A percentile compares a stretch with the other conserved stretches of the same genome.
These are phyloP conservation scores for Drosophila prolongata DNA, from an alignment of 2,888 invertebrate species.

Conservation along the genomic window DNA sequence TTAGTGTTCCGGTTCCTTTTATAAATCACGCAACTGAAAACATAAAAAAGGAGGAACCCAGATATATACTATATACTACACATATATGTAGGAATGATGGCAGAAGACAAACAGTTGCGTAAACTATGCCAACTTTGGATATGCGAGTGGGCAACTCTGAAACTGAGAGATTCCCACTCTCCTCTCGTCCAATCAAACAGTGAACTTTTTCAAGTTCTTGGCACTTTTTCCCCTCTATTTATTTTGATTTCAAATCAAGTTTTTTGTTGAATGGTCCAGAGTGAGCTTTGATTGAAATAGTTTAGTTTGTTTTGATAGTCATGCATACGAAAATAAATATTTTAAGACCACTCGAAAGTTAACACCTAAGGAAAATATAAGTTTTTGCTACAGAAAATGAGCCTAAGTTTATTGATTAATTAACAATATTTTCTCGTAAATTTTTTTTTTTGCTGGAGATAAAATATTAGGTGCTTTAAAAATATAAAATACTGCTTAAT, in stretches of 20 bases:
- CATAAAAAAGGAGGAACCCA: background rate
- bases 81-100: conserved; percentile 3
- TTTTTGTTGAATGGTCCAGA: conserved; percentile 37
- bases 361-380: conserved; percentile 10
- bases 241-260: conserved; percentile 33
- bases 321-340: conserved; percentile 33
- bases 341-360: conserved; percentile 16
- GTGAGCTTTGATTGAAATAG: conserved; percentile 57
- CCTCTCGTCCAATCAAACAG: conserved; percentile 37
- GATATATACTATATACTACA: background rate
- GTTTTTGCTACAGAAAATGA: background rate
- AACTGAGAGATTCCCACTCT: conserved; percentile 9
- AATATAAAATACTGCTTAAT: no score
- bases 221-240: conserved; percentile 42
- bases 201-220: conserved; percentile 37
- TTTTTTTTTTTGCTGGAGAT: no score
- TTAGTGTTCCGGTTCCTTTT: background rate
- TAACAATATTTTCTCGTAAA: no score
- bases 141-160: conserved; percentile 8
- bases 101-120: conserved; percentile 32
- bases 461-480: no score
- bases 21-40: background rate
- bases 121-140: conserved; percentile 47
- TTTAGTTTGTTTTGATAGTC: conserved; percentile 45
- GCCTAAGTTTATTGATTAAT: no score